phyloP scores from a whole-genome alignment of 2,888 invertebrate genomes.

The Bombylius major region DNA sequence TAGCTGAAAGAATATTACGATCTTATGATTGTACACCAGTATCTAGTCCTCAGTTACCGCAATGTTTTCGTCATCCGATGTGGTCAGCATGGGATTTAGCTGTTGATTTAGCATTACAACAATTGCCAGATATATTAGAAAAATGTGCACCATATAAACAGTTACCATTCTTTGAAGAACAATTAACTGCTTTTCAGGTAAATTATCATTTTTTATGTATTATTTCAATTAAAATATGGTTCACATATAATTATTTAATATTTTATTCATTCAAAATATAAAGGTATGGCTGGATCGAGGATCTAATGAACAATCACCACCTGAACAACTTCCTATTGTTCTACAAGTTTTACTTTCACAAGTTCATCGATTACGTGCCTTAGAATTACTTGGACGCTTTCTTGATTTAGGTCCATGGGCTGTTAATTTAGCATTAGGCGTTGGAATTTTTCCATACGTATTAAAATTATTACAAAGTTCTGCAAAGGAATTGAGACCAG shows the following conservation, averaged over 20 bases:
- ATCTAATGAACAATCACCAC: slow-evolving; percentile 66
- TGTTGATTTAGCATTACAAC: slow-evolving; percentile 84
- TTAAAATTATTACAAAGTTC: slow-evolving; percentile 91
- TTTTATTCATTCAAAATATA: slow-evolving; percentile 11
- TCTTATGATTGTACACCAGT: slow-evolving; percentile 97
- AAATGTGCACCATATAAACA: slow-evolving; percentile 49
- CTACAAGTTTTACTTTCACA: slow-evolving; percentile 69
- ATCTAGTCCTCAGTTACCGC: slow-evolving; percentile 79
- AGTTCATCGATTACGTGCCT: slow-evolving; percentile 80
- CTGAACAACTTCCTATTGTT: slow-evolving; percentile 94
- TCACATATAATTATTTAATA: not conserved
- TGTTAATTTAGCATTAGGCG: slow-evolving; percentile 87
- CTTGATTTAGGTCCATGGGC: slow-evolving; percentile 94
- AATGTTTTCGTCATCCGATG: slow-evolving; percentile 81
- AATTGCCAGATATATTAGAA: slow-evolving; percentile 66
- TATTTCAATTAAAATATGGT: not conserved
- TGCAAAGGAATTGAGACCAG: slow-evolving; percentile 79
- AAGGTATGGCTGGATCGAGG: slow-evolving; percentile 48
- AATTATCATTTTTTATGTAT: not conserved
- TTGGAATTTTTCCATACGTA: slow-evolving; percentile 98
- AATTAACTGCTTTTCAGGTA: slow-evolving; percentile 89
- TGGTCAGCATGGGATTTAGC: slow-evolving; percentile 98
- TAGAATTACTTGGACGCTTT: slow-evolving; percentile 87
- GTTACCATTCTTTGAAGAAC: slow-evolving; percentile 93
- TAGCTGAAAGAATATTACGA: slow-evolving; percentile 91